phyloP scores from a whole-genome alignment of 2,113 vertebrate genomes.

The Bos javanicus region DNA sequence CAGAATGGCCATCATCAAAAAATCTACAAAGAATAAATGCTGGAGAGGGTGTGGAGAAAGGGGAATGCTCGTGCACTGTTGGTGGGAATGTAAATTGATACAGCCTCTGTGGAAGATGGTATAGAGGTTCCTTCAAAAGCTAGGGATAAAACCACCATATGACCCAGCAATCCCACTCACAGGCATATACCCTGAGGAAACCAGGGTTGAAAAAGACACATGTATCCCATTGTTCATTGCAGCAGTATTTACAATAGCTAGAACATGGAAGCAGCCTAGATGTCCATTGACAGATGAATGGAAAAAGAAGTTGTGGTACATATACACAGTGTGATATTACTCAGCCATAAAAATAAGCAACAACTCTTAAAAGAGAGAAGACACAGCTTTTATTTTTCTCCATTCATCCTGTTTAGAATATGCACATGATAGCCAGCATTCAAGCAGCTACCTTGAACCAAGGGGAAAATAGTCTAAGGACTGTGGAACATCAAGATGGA shows the following conservation, averaged over 20 bases:
- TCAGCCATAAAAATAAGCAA: not conserved
- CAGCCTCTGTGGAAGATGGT: accelerated
- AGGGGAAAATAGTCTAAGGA: not conserved
- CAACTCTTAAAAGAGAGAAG: not conserved
- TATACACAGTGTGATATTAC: not conserved
- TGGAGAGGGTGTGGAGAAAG: not conserved
- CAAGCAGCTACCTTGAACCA: not conserved
- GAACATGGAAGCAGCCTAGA: not conserved
- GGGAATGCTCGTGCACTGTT: not conserved
- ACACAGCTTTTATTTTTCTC: not conserved
- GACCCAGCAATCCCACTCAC: not conserved
- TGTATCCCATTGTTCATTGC: not conserved
- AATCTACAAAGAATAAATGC: not conserved
- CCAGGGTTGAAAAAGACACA: not conserved
- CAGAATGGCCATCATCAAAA: not conserved
- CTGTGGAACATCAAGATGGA: not conserved
- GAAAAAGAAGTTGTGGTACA: not conserved
- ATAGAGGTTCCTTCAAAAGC: not conserved
- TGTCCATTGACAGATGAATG: not conserved
- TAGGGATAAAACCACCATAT: not conserved
- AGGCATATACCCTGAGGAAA: not conserved
- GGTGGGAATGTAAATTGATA: not conserved
- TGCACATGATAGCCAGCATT: not conserved
- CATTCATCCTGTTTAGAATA: not conserved
- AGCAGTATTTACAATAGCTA: not conserved